Evolutionary conservation across 2,888 invertebrate genomes (phyloP).

Genomic region (Creontiades dilutus): DNA sequence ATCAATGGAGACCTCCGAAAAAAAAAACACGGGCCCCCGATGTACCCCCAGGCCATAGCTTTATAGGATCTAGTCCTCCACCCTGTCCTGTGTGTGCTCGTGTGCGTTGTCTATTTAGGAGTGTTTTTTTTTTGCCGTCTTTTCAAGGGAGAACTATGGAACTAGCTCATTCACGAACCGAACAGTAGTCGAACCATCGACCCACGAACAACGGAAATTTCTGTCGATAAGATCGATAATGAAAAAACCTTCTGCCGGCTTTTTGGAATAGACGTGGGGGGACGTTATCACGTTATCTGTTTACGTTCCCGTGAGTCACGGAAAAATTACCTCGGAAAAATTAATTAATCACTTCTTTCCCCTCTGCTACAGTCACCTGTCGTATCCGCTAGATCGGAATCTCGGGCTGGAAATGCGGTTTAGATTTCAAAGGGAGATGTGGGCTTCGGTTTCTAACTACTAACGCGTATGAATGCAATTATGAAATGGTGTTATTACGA

Average conservation of each 20-base stretch:
- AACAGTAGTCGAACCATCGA: constrained; percentile 6
- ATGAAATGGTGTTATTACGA: no score
- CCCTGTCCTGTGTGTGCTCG: neutral
- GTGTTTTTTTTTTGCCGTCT: neutral
- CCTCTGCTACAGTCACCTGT: neutral
- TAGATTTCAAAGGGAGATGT: no score
- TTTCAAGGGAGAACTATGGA: neutral
- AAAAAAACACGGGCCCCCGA: neutral
- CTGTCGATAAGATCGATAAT: constrained; percentile 29
- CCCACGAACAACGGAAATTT: constrained; percentile 18
- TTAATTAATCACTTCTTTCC: constrained; percentile 20
- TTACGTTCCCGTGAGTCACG: constrained; percentile 3
- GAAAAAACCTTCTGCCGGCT: neutral
- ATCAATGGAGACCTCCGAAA: constrained; percentile 15
- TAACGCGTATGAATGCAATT: no score
- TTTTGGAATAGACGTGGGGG: neutral
- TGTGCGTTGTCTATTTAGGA: neutral
- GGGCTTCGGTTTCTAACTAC: no score
- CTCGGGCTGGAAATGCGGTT: no score
- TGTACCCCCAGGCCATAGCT: neutral
- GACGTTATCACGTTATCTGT: neutral
- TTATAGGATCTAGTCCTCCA: neutral
- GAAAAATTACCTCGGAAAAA: neutral
- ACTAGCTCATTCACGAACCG: neutral
- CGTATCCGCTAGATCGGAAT: neutral